Conservation (phyloP, 2,888 invertebrate species). For the Eucera pruinosa region DNA sequence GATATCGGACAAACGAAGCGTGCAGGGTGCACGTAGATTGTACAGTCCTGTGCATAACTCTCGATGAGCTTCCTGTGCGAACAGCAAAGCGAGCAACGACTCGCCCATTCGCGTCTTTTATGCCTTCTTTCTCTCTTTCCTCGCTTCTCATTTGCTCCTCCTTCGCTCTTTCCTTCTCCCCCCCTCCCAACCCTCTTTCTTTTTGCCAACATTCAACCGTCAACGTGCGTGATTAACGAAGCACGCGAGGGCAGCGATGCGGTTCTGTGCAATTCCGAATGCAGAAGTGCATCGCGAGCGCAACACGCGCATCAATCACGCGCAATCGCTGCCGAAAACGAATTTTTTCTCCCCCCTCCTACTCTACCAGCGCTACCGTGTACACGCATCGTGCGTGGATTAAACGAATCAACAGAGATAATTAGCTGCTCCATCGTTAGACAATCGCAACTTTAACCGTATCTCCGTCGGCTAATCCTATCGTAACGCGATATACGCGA, state of each 20-base stretch:
- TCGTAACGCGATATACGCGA: too few relatives aligned
- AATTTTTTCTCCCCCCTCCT: constrained; percentile 25
- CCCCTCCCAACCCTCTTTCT: constrained; percentile 20
- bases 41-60: constrained; percentile 63
- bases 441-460: too few relatives aligned
- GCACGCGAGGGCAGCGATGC: constrained; percentile 59
- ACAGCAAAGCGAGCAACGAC: constrained; percentile 33
- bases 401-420: constrained; percentile 16
- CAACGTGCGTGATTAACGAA: constrained; percentile 71
- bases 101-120: constrained; percentile 41
- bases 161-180: constrained; percentile 9
- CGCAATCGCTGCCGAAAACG: constrained; percentile 30
- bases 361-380: too few relatives aligned
- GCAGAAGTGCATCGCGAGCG: constrained; percentile 16
- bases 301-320: constrained; percentile 44
- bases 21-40: constrained; percentile 52
- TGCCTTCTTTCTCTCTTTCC: constrained; percentile 1
- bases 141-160: not conserved
- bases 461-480: too few relatives aligned
- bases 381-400: not conserved
- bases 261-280: constrained; percentile 34
- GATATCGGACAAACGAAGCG: constrained; percentile 64
- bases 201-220: constrained; percentile 60
- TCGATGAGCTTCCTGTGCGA: constrained; percentile 35
- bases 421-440: too few relatives aligned